Percentiles rank a stretch among this genome's conserved stretches.
phyloP scores from a whole-genome alignment of 1,140 invertebrate genomes.

The Venturia canescens region DNA sequence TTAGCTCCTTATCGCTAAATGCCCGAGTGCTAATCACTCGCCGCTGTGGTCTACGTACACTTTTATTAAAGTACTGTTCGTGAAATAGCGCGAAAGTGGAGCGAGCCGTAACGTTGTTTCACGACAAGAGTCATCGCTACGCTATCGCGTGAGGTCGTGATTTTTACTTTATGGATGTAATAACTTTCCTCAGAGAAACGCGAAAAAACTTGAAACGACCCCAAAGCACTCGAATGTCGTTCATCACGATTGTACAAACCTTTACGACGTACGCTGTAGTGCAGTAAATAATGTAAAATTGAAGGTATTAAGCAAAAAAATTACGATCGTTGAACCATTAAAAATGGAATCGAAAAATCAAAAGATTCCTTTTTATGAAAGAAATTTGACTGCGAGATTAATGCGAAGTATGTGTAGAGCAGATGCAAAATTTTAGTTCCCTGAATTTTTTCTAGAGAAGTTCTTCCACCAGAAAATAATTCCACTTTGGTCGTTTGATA shows the following conservation, averaged over 20 bases:
- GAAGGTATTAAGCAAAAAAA: background rate
- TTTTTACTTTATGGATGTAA: background rate
- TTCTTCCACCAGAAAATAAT: no score
- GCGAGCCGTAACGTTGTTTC: background rate
- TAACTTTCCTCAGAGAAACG: background rate
- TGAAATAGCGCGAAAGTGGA: background rate
- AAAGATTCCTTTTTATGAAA: no score
- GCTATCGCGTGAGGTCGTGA: slow-evolving; percentile 10
- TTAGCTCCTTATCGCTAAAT: slow-evolving; percentile 47
- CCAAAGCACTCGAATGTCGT: background rate
- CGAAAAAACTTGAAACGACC: background rate
- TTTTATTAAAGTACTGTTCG: background rate
- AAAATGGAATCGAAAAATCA: background rate
- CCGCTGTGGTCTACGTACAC: background rate
- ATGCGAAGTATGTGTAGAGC: no score
- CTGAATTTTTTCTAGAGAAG: no score
- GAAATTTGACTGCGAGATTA: no score
- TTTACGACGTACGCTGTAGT: background rate
- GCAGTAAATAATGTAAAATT: background rate
- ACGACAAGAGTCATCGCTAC: slow-evolving; percentile 23
- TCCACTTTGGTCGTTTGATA: no score
- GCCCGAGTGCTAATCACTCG: slow-evolving; percentile 45
- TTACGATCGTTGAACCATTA: background rate
- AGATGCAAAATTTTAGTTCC: no score
- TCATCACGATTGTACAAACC: background rate